A percentile compares a stretch with the other conserved stretches of the same genome.
Evolutionary conservation across 2,888 invertebrate species (phyloP).

Genomic region (Tricholauxania praeusta): DNA sequence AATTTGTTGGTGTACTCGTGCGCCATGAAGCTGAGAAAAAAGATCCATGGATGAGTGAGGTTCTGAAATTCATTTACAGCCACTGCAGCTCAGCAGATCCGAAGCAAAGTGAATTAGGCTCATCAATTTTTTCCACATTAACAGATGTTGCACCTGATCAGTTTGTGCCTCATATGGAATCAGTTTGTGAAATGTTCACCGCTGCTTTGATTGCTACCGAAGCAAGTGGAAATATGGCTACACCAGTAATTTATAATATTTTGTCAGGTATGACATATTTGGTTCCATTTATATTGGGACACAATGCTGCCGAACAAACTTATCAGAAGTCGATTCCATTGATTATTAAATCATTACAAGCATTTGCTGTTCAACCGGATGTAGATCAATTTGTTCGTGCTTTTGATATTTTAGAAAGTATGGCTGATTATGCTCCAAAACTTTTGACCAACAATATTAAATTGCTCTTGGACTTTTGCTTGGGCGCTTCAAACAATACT

Average conservation of each 20-base stretch:
- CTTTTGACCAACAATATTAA: constrained; percentile 72
- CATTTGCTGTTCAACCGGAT: constrained; percentile 70
- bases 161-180: constrained; percentile 75
- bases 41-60: constrained; percentile 63
- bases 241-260: constrained; percentile 65
- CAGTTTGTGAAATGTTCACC: constrained; percentile 70
- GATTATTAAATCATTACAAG: constrained; percentile 73
- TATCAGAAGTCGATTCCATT: constrained; percentile 75
- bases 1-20: constrained; percentile 78
- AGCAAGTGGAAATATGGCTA: constrained; percentile 61
- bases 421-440: constrained; percentile 64
- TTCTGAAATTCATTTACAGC: constrained; percentile 64
- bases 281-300: constrained; percentile 74
- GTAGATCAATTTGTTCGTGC: constrained; percentile 69
- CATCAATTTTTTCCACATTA: constrained; percentile 74
- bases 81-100: constrained; percentile 61
- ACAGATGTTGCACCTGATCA: constrained; percentile 78
- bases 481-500: constrained; percentile 73
- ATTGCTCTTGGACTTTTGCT: constrained; percentile 75
- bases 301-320: constrained; percentile 70
- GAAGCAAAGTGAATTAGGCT: constrained; percentile 64
- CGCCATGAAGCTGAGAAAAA: constrained; percentile 77
- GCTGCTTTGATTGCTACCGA: constrained; percentile 61
- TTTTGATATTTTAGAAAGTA: constrained; percentile 65
- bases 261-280: constrained; percentile 75